phyloP scores from a whole-genome alignment of 2,113 vertebrate genomes.

The Sinocyclocheilus rhinocerous region DNA sequence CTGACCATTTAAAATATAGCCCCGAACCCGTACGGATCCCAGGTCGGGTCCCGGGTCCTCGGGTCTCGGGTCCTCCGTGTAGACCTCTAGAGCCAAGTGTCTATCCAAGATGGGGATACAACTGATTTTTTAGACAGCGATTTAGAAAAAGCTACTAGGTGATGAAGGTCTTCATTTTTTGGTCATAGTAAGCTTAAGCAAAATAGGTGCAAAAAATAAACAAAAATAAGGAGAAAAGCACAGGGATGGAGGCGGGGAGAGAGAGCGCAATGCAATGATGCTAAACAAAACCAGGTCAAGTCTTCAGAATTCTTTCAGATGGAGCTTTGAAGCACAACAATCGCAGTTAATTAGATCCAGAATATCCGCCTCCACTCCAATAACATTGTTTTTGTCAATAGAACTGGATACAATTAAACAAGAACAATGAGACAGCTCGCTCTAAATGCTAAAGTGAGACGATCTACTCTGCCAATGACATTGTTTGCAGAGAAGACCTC shows the following conservation, averaged over 20 bases:
- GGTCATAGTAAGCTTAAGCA: constrained; percentile 12
- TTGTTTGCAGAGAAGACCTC: constrained; percentile 28
- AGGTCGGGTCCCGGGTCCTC: too few species aligned
- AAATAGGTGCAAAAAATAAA: background rate
- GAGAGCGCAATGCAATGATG: background rate
- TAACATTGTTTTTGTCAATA: constrained; percentile 42
- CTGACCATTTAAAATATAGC: too few species aligned
- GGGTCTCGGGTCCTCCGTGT: too few species aligned
- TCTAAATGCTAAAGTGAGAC: constrained; percentile 26
- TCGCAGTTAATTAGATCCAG: constrained; percentile 58
- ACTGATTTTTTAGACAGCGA: background rate
- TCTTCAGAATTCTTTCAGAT: constrained; percentile 49
- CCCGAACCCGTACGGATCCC: too few species aligned
- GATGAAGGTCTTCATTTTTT: constrained; percentile 26
- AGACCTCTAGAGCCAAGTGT: constrained; percentile 78
- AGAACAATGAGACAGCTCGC: constrained; percentile 36
- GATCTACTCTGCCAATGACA: constrained; percentile 20
- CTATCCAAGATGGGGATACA: constrained; percentile 68
- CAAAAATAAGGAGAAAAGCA: background rate
- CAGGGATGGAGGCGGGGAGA: background rate
- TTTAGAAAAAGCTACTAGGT: background rate
- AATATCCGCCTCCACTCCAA: constrained; percentile 42
- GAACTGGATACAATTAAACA: constrained; percentile 51
- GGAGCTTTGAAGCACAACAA: constrained; percentile 49
- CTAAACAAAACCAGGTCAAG: constrained; percentile 49